phyloP scores from a whole-genome alignment of 1,140 invertebrate species.

The Zaprionus ornatus region DNA sequence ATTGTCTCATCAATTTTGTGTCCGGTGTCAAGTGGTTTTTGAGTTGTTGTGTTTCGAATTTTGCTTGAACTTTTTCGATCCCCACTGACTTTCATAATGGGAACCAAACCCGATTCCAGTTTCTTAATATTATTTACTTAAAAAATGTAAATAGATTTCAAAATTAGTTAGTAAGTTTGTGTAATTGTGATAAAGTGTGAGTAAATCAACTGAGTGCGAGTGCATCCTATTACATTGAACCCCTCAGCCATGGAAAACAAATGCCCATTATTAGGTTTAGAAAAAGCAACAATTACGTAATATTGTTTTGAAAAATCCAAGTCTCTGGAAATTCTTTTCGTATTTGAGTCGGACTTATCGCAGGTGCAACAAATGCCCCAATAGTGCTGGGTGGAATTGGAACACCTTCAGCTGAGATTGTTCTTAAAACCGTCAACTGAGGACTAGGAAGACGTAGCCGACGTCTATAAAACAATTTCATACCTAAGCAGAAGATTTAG shows the following conservation, averaged over 20 bases:
- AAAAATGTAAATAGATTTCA: conserved; percentile 32
- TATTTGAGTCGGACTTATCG: conserved; percentile 15
- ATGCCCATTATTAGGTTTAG: neutral
- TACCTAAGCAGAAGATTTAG: neutral
- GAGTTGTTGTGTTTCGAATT: conserved; percentile 28
- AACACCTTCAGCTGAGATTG: neutral
- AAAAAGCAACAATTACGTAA: conserved; percentile 28
- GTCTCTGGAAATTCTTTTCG: conserved; percentile 58
- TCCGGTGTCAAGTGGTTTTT: conserved; percentile 23
- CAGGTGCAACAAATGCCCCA: neutral
- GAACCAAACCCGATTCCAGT: conserved; percentile 39
- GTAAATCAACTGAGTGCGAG: neutral
- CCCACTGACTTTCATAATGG: conserved; percentile 57
- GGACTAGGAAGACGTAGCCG: neutral
- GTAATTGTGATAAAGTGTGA: neutral
- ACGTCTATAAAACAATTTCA: neutral
- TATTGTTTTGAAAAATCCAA: conserved; percentile 46
- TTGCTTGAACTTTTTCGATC: conserved; percentile 37
- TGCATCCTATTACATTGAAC: conserved; percentile 1
- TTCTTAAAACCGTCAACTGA: neutral
- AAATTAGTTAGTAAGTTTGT: conserved; percentile 18
- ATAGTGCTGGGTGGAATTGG: neutral
- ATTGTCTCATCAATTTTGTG: conserved; percentile 10
- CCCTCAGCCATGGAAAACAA: neutral
- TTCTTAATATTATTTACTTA: conserved; percentile 43